Conservation (phyloP, 2,113 vertebrate species). For the Pterocles orientalis region DNA sequence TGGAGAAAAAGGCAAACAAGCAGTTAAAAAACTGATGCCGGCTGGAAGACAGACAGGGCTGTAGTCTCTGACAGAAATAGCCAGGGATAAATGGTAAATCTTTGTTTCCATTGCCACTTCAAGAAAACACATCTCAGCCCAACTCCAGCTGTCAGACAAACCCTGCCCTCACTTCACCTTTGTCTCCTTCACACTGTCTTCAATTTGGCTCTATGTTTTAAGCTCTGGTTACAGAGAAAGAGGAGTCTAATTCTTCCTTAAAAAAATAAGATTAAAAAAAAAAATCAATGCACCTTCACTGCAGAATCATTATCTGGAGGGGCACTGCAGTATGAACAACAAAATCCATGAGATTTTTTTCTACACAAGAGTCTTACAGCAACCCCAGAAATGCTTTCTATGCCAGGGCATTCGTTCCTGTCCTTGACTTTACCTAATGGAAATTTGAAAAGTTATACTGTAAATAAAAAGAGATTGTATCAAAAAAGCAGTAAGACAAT, state of each 20-base stretch:
- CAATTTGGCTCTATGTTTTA: not conserved
- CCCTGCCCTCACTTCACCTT: constrained; percentile 15
- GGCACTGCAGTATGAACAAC: not conserved
- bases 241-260: not conserved
- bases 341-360: not conserved
- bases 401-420: not conserved
- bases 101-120: constrained; percentile 13
- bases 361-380: not conserved
- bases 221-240: not conserved
- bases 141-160: not conserved
- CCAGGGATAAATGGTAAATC: not conserved
- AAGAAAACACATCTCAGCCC: constrained; percentile 17
- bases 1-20: not conserved
- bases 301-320: not conserved
- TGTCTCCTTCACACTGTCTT: not conserved
- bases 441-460: not conserved
- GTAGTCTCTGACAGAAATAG: constrained; percentile 19
- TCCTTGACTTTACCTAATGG: not conserved
- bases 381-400: not conserved
- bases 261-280: not conserved
- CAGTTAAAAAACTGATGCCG: not conserved
- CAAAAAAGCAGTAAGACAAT: not conserved
- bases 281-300: not conserved
- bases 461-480: not conserved
- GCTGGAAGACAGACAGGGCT: not conserved